Conservation (phyloP, 2,113 vertebrate species). For the Cisticola juncidis region DNA sequence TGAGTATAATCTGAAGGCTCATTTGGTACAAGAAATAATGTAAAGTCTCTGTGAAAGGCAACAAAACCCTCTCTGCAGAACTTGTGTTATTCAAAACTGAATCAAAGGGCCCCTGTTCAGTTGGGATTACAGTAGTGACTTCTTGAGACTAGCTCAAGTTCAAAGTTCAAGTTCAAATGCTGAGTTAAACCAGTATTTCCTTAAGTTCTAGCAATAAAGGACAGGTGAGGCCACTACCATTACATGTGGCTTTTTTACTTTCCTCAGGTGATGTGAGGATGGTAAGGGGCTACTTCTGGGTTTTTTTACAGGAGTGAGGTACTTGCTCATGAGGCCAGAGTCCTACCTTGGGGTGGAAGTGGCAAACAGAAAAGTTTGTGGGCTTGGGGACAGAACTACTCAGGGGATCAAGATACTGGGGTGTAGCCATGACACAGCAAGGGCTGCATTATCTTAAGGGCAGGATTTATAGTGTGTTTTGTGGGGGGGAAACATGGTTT, state of each 20-base stretch:
- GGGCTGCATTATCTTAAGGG: background rate
- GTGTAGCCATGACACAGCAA: background rate
- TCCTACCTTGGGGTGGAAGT: background rate
- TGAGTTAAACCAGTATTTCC: background rate
- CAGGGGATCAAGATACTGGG: background rate
- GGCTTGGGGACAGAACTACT: background rate
- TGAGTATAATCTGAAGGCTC: slow-evolving; percentile 65
- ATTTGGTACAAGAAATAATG: background rate
- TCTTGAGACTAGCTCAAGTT: background rate
- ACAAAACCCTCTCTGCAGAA: background rate
- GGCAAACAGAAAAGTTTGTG: background rate
- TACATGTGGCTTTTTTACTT: background rate
- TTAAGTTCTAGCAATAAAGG: background rate
- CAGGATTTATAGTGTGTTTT: background rate
- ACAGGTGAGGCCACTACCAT: background rate
- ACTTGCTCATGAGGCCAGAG: too few species aligned
- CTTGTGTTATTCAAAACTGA: background rate
- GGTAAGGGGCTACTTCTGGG: background rate
- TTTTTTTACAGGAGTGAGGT: background rate
- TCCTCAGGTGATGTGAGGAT: background rate
- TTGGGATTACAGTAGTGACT: background rate
- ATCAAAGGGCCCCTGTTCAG: background rate
- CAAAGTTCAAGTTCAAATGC: too few species aligned
- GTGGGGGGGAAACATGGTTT: background rate
- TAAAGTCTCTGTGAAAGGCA: background rate